These are phyloP conservation scores for Caenorhabditis inopinata DNA, from an alignment of 1,140 invertebrate genomes.

Conservation along the genomic window DNA sequence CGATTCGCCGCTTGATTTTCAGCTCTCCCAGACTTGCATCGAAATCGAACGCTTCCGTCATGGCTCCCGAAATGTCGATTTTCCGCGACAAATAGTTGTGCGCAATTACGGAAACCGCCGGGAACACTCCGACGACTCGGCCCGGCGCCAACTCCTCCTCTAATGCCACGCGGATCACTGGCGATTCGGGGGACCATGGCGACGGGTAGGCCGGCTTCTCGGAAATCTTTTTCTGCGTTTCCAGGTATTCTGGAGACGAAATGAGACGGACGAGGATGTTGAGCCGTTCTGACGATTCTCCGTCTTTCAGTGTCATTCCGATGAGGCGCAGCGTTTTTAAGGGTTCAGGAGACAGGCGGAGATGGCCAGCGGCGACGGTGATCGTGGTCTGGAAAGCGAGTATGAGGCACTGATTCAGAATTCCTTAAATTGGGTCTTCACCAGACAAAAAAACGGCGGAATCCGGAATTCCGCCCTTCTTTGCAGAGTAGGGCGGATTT, in stretches of 20 bases:
- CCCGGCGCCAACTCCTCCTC: background rate
- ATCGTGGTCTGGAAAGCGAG: background rate
- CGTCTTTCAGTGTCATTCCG: background rate
- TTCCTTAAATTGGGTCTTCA: too few species aligned
- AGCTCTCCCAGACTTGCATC: background rate
- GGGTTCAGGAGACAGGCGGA: background rate
- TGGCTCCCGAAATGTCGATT: background rate
- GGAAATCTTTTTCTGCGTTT: background rate
- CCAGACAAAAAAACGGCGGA: too few species aligned
- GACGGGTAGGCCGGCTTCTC: background rate
- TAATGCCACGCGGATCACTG: background rate
- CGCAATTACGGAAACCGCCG: background rate
- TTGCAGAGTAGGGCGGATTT: too few species aligned
- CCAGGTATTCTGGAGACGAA: slow-evolving; percentile 13
- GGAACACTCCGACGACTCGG: background rate
- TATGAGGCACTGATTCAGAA: too few species aligned
- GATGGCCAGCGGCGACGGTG: background rate
- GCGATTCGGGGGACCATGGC: background rate
- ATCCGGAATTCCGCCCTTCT: too few species aligned
- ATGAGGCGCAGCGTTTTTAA: background rate
- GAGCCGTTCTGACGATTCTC: background rate
- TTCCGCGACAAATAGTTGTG: background rate
- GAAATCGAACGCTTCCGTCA: slow-evolving; percentile 19
- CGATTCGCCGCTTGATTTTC: background rate
- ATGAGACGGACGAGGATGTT: background rate